phyloP scores from a whole-genome alignment of 2,888 invertebrate genomes.

The Mamestra brassicae region DNA sequence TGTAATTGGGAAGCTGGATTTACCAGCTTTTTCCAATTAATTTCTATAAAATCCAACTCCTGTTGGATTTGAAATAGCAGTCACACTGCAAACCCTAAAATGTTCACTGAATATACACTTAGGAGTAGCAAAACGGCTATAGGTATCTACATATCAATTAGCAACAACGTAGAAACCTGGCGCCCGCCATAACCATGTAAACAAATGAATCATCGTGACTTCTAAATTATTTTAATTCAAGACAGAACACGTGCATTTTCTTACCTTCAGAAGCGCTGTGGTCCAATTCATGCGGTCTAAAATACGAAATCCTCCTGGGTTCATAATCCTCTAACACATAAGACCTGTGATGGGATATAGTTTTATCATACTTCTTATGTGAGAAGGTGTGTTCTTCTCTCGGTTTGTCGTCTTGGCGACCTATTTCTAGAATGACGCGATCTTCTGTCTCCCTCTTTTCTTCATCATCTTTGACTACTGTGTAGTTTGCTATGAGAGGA shows the following conservation, averaged over 20 bases:
- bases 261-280: slow-evolving; percentile 79
- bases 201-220: slow-evolving; percentile 3
- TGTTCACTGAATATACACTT: not conserved
- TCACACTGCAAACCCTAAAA: not conserved
- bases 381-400: slow-evolving; percentile 87
- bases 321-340: slow-evolving; percentile 88
- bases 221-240: not conserved
- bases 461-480: slow-evolving; percentile 82
- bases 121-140: not conserved
- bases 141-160: too few species aligned
- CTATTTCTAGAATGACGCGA: slow-evolving; percentile 88
- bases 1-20: too few species aligned
- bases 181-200: not conserved
- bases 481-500: slow-evolving; percentile 85
- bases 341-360: slow-evolving; percentile 87
- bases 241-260: not conserved
- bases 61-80: not conserved
- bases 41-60: too few species aligned
- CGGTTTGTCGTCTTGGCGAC: slow-evolving; percentile 86
- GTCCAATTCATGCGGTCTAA: slow-evolving; percentile 84
- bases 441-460: slow-evolving; percentile 84
- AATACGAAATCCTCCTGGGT: slow-evolving; percentile 80
- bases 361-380: slow-evolving; percentile 89
- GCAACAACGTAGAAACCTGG: too few species aligned
- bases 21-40: not conserved